Base-by-base conservation (phyloP, 2,113 vertebrate species). In the Strix aluco region DNA sequence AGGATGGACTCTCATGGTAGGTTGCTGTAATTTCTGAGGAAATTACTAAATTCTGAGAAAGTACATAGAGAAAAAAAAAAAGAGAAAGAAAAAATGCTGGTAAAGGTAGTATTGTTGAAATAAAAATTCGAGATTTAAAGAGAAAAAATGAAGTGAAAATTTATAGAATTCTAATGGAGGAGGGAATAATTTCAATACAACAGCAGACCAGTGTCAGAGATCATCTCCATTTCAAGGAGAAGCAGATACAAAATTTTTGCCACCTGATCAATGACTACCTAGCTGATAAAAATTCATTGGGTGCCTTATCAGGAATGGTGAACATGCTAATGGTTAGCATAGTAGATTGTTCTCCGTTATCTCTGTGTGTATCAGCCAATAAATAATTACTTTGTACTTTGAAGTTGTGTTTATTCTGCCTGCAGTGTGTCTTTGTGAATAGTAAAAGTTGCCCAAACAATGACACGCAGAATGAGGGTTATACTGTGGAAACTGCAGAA, bases 81-180 rank as follows among this genome's bases (percentile, higher is more conserved):
- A 4, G 4, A 51, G 6, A 4, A 5, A 51, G 6, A 17, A 29
- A 40, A n/a, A 8, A 30, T 29, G 4, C 3, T 9, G 2, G 3
- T 38, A 30, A 55, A 73, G 9, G 3, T 23, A 66, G 14, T 15
- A 54, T 15, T 46, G 3, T 22, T 67, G 46, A 74, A 65, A 30
- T 36, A 23, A 78, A 19, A 61, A 19, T 7, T 62, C 4, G 38
- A 49, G 4, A 1, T n/a, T 79, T 49, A 40, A 63, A 70, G 34
- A 66, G 29, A 27, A 81, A 73, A 70, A 84, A 18, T 54, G 25
- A 69, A 23, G 21, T 18, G 11, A 52, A 63, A 42, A 61, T 29
- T 2, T 32, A 16, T 46, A 42, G 29, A 65, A 65, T 52, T 36
- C 11, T 52, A 47, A 38, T 6, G 10, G 9, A 81, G 17, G 15